phyloP scores from a whole-genome alignment of 2,797 vertebrate genomes.

The Delichon dasypus region DNA sequence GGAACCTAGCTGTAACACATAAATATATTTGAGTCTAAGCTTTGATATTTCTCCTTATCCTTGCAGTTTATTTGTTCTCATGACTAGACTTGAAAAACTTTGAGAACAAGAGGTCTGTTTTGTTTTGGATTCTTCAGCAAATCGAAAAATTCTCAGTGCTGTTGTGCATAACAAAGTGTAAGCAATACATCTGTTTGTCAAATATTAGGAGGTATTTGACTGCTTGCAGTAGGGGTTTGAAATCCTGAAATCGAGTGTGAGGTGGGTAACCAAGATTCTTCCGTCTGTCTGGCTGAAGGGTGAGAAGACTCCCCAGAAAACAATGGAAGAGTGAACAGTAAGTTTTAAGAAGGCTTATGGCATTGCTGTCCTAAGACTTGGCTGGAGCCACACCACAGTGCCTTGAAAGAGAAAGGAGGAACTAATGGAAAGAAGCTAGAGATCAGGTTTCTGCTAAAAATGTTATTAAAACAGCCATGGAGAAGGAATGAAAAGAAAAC shows the following conservation, averaged over 20 bases:
- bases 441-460: neutral
- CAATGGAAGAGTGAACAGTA: neutral
- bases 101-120: neutral
- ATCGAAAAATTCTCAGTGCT: neutral
- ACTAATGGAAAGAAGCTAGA: neutral
- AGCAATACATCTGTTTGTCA: neutral
- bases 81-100: neutral
- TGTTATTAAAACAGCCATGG: neutral
- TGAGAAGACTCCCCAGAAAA: neutral
- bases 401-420: neutral
- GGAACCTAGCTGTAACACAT: neutral
- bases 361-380: neutral
- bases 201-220: neutral
- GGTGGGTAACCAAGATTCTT: neutral
- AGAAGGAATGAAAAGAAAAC: neutral
- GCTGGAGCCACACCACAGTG: neutral
- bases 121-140: neutral
- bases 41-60: neutral
- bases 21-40: neutral
- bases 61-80: neutral
- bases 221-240: neutral
- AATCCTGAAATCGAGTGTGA: neutral
- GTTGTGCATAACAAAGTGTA: neutral
- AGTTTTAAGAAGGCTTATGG: neutral
- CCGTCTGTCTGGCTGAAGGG: accelerated